These are phyloP conservation scores for Mungos mungo DNA, from an alignment of 2,113 vertebrate species.

Conservation along the genomic window DNA sequence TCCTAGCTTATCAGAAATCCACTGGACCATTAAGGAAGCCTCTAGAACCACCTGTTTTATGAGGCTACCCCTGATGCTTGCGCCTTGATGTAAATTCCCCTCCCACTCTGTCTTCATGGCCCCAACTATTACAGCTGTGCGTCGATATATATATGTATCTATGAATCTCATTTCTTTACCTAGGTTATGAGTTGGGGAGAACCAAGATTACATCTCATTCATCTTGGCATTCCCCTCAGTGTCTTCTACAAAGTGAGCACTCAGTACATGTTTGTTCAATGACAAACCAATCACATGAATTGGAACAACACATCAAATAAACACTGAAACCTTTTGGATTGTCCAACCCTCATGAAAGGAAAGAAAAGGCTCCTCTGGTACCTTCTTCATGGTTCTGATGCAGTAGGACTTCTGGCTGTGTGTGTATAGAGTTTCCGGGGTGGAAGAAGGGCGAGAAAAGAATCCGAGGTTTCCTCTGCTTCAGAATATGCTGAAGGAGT, in stretches of 20 bases:
- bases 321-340: neutral
- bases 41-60: neutral
- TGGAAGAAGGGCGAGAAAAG: constrained; percentile 93
- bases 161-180: neutral
- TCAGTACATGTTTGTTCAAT: neutral
- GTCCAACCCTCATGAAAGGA: neutral
- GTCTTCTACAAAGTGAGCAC: neutral
- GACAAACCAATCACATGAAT: neutral
- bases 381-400: constrained; percentile 96
- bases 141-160: neutral
- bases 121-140: neutral
- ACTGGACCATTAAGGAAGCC: neutral
- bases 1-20: neutral
- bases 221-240: neutral
- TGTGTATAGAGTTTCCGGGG: constrained; percentile 93
- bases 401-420: constrained; percentile 88
- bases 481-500: constrained; percentile 98
- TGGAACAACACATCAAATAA: neutral
- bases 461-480: constrained; percentile 94
- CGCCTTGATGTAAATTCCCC: neutral
- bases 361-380: constrained; percentile 63
- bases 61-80: neutral
- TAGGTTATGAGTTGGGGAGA: neutral
- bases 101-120: neutral
- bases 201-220: neutral